Evolutionary conservation across 2,797 vertebrate species (phyloP), one percentile per base, ranked within the genome.

Genomic region (Okamejei kenojei): DNA sequence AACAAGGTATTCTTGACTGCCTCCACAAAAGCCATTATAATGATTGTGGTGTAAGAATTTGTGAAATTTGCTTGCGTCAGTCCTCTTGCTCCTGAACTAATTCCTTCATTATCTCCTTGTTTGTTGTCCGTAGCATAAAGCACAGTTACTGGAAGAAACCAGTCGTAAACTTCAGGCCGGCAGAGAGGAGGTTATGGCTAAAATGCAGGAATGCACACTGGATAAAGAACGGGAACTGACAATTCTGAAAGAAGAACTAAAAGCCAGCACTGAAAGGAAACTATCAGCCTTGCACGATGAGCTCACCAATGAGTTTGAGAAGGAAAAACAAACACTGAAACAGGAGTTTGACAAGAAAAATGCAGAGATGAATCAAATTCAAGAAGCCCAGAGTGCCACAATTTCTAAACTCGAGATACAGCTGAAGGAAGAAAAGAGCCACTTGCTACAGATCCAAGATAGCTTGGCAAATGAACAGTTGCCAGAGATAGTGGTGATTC

Each of bases 401-500:
- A 96, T 97, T 88, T 29, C 95, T 35, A 95, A 95, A 61, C 86
- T 97, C 93, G 96, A 97, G 93, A 95, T 95, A 54, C 94, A 97
- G 58, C 96, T 98, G 76, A 86, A 94, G 0, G 95, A 96, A 84
- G 97, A 98, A 94, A 96, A 95, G 26, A 96, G 96, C 90, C 96
- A 90, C 82, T 94, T 97, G 35, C 95, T 94, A 93, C 96, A 96
- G 81, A 93, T 97, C 13, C 97, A 98, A 73, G 95, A 95, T 15
- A 96, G 94, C 17, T 95, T 97, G 17, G 94, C 96, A 0, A 94
- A 94, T 0, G 94, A 96, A 0, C 95, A 97, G 58, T 94, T 94
- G 58, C 65, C 94, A 63, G 96, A 94, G 93, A 94, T 95, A 68
- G 84, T 96, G 1, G 93, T 94, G 2, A 63, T 95, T 73, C 96